Evolutionary conservation across 2,797 vertebrate genomes (phyloP).

Genomic region (Squalus acanthias): DNA sequence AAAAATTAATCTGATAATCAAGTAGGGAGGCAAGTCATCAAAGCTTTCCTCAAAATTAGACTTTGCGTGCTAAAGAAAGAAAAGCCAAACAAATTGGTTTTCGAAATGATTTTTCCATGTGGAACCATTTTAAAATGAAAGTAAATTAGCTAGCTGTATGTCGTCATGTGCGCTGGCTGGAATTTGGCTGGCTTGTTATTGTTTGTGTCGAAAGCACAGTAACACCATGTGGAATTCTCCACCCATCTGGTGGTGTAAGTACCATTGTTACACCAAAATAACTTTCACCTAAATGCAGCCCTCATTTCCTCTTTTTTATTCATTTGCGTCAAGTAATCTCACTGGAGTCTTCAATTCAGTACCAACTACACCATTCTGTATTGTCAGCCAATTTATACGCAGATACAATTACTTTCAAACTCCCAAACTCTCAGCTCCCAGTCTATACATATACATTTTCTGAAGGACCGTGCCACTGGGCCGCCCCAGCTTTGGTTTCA

Average conservation of each 20-base stretch:
- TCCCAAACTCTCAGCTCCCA: neutral
- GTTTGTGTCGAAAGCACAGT: neutral
- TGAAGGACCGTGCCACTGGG: no score
- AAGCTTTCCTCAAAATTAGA: neutral
- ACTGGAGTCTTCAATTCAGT: neutral
- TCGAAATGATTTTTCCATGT: neutral
- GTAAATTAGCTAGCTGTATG: neutral
- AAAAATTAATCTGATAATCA: neutral
- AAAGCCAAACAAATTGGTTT: neutral
- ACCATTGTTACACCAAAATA: conserved; percentile 22
- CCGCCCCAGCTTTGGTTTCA: neutral
- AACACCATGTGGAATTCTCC: conserved; percentile 18
- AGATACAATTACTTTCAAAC: neutral
- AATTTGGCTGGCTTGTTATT: neutral
- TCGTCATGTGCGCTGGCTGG: neutral
- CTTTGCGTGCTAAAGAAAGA: neutral
- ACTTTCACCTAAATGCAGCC: conserved; percentile 21
- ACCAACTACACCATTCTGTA: neutral
- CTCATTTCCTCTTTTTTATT: neutral
- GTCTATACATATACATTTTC: neutral
- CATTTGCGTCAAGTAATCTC: conserved; percentile 31
- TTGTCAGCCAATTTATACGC: neutral
- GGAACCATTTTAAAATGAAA: neutral
- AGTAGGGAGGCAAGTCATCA: neutral
- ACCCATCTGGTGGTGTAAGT: neutral